These are phyloP conservation scores for Melanogrammus aeglefinus DNA, from an alignment of 2,797 vertebrate species.

Conservation along the genomic window DNA sequence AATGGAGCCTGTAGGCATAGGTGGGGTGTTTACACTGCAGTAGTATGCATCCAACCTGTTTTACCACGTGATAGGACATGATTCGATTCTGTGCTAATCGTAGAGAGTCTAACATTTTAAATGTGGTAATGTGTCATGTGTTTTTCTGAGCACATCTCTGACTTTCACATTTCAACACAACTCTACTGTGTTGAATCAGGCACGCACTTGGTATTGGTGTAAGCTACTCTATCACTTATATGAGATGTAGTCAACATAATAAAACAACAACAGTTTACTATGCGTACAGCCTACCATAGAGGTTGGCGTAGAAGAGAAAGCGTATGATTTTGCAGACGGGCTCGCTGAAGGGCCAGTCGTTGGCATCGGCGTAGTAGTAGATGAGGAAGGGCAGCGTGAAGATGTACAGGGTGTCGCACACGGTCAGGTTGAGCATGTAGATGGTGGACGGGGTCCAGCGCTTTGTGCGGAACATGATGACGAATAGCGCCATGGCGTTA, in stretches of 20 bases:
- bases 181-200: too few species aligned
- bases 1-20: conserved; percentile 71
- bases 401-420: conserved; percentile 88
- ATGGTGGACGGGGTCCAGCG: conserved; percentile 90
- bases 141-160: too few species aligned
- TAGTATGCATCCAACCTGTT: not conserved
- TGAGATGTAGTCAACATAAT: not conserved
- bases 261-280: not conserved
- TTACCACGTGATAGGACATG: not conserved
- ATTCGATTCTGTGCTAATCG: not conserved
- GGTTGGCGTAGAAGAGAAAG: conserved; percentile 94
- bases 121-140: too few species aligned
- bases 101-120: too few species aligned
- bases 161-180: too few species aligned
- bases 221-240: too few species aligned
- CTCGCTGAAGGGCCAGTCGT: conserved; percentile 91
- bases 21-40: not conserved
- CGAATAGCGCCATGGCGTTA: conserved; percentile 81
- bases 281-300: conserved; percentile 78
- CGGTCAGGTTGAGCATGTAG: conserved; percentile 93
- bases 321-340: conserved; percentile 90
- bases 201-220: too few species aligned
- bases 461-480: conserved; percentile 87
- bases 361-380: conserved; percentile 86
- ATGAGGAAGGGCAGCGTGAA: conserved; percentile 91